These are phyloP conservation scores for Drosophila mayaguana DNA, from an alignment of 2,888 invertebrate species.

Conservation along the genomic window DNA sequence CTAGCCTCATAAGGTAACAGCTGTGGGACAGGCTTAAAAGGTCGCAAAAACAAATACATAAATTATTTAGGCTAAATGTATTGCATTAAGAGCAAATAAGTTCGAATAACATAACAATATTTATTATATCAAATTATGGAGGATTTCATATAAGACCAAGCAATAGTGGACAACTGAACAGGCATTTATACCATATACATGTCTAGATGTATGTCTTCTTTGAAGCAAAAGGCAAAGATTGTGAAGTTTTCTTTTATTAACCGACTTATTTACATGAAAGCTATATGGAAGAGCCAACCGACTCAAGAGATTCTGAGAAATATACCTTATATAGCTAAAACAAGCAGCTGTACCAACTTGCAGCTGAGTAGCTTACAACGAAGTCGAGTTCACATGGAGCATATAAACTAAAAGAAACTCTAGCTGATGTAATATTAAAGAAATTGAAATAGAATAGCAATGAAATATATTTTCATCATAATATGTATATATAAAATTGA, in stretches of 20 bases:
- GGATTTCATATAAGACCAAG: not conserved
- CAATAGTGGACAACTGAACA: not conserved
- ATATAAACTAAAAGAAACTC: not conserved
- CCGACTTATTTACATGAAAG: not conserved
- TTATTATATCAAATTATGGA: not conserved
- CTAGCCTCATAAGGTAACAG: not conserved
- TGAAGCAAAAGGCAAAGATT: not conserved
- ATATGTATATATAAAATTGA: slow-evolving; percentile 1
- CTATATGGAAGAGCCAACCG: not conserved
- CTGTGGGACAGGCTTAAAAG: not conserved
- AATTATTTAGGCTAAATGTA: slow-evolving; percentile 20
- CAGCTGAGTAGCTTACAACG: not conserved
- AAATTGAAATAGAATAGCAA: not conserved
- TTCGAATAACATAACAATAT: not conserved
- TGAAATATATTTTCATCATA: slow-evolving; percentile 1
- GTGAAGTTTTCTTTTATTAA: not conserved
- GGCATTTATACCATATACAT: not conserved
- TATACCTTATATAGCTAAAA: not conserved
- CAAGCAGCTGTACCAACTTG: not conserved
- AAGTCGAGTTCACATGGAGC: not conserved
- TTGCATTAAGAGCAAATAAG: slow-evolving; percentile 5
- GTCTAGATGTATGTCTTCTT: too few species aligned
- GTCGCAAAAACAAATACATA: slow-evolving; percentile 12
- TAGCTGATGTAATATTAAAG: not conserved
- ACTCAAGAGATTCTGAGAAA: not conserved